Evolutionary conservation across 2,888 invertebrate genomes (phyloP).

Genomic region (Choreutis nemorana): DNA sequence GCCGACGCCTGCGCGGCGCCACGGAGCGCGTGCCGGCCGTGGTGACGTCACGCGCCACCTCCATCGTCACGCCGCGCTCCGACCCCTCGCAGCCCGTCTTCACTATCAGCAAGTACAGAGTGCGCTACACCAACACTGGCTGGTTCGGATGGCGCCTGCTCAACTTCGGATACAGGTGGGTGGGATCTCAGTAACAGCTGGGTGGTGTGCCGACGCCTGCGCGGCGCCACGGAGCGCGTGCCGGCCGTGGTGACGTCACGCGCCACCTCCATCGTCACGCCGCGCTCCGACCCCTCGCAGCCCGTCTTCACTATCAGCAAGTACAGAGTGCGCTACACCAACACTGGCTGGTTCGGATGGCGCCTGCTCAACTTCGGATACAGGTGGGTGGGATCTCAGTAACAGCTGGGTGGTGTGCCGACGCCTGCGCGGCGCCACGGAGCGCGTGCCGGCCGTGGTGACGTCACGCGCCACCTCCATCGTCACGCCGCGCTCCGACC

Average conservation of each 20-base stretch:
- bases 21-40: conserved; percentile 89
- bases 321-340: conserved; percentile 77
- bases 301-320: conserved; percentile 82
- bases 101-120: conserved; percentile 76
- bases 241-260: conserved; percentile 86
- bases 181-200: too few relatives aligned
- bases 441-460: conserved; percentile 86
- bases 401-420: conserved; percentile 85
- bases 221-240: conserved; percentile 85
- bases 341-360: conserved; percentile 92
- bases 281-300: conserved; percentile 87
- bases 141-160: conserved; percentile 93
- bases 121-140: conserved; percentile 81
- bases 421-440: conserved; percentile 86
- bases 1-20: conserved; percentile 85
- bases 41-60: conserved; percentile 80
- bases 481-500: conserved; percentile 87
- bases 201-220: conserved; percentile 83
- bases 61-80: conserved; percentile 86
- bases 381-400: too few relatives aligned
- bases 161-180: conserved; percentile 73
- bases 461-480: conserved; percentile 84
- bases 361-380: conserved; percentile 81
- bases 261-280: conserved; percentile 86
- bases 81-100: conserved; percentile 89